A percentile compares a stretch with the other conserved stretches of the same genome.
phyloP scores from a whole-genome alignment of 1,140 invertebrate species.

The Lysiphlebus fabarum region DNA sequence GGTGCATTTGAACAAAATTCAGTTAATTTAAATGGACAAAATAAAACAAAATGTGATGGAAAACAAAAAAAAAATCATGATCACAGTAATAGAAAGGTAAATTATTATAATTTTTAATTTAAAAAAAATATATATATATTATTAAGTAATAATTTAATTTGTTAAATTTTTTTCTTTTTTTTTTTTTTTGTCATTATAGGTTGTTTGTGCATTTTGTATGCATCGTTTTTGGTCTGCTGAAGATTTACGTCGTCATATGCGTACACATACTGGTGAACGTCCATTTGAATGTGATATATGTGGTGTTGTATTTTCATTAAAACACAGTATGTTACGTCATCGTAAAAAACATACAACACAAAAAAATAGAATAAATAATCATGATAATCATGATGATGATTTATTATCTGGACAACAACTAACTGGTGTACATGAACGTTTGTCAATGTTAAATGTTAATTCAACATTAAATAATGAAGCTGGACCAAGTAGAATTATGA shows the following conservation, averaged over 20 bases:
- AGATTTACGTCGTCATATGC: constrained; percentile 87
- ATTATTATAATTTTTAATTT: constrained; percentile 15
- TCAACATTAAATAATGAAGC: constrained; percentile 46
- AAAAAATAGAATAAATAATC: constrained; percentile 35
- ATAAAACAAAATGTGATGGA: constrained; percentile 47
- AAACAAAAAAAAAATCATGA: constrained; percentile 68
- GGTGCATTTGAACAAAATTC: constrained; percentile 70
- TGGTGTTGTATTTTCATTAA: constrained; percentile 79
- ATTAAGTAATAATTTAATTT: not conserved
- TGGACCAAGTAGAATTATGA: constrained; percentile 41
- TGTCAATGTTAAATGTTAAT: constrained; percentile 43
- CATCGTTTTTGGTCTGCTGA: constrained; percentile 91
- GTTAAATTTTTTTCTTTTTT: no score
- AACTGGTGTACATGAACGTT: constrained; percentile 35
- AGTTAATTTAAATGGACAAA: constrained; percentile 50
- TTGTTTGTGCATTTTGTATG: constrained; percentile 88
- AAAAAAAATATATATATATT: constrained; percentile 15
- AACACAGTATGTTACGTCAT: constrained; percentile 89
- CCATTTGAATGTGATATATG: constrained; percentile 80
- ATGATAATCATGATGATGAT: constrained; percentile 51
- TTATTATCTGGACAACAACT: constrained; percentile 44
- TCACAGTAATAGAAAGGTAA: constrained; percentile 81
- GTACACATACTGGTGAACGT: constrained; percentile 81
- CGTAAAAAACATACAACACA: constrained; percentile 75
- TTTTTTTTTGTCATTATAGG: no score